Base-by-base conservation (phyloP, 2,113 vertebrate genomes). In the Rhinogobius similis region DNA sequence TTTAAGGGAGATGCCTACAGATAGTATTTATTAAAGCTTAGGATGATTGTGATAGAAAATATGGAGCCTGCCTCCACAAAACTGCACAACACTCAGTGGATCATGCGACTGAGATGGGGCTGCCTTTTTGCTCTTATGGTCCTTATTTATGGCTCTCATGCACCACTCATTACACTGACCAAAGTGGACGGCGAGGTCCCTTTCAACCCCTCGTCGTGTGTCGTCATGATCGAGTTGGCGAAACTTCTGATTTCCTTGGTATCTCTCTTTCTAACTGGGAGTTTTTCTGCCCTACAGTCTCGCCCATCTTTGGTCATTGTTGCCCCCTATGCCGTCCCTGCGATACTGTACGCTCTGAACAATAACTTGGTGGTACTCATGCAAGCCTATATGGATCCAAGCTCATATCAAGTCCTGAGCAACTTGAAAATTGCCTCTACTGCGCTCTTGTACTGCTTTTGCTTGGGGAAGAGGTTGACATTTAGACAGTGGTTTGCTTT, bases 311-410 rank as follows among this genome's bases (percentile, higher is more conserved):
- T 92, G 77, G 66, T 4, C 1, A 85, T 93, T 0, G 86, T 91
- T 10, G 75, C 38, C 0, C 95, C 96, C 1, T 98, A 97, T 0
- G 94, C 94, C 0, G 75, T 96, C 1, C 96, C 97, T 0, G 96
- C 96, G 1, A 24, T 95, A 44, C 94, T 99, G 5, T 98, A 99
- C 0, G 94, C 96, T 0, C 89, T 94, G 65, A 98, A 96, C 93
- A 98, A 99, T 91, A 98, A 99, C 89, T 86, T 98, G 73, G 96
- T 96, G 52, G 95, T 98, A 44, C 87, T 95, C 81, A 96, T 98
- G 93, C 97, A 98, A 86, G 93, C 90, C 24, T 93, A 95, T 85
- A 98, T 98, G 97, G 97, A 99, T 76, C 97, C 97, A 20, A 96
- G 95, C 88, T 98, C 96, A 56, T 99, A 92, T 82, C 97, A 98